These are phyloP conservation scores for Microcaecilia unicolor DNA, from an alignment of 2,797 vertebrate genomes.

Conservation along the genomic window DNA sequence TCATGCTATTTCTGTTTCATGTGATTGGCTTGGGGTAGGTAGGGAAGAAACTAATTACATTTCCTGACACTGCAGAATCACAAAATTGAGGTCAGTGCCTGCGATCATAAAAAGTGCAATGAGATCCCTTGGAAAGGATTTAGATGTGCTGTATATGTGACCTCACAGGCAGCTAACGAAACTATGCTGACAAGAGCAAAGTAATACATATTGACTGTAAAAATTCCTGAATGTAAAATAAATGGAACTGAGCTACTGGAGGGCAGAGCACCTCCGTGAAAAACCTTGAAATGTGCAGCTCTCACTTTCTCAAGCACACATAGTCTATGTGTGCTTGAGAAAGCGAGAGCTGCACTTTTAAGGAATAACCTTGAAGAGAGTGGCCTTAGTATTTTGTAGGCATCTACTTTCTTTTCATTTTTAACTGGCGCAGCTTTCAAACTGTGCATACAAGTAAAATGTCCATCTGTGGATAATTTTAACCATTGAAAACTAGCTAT, in stretches of 20 bases:
- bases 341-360: no score
- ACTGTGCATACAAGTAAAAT: no score
- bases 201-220: conserved; percentile 5
- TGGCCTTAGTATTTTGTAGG: no score
- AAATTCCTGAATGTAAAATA: conserved; percentile 16
- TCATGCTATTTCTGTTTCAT: conserved; percentile 1
- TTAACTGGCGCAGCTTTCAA: no score
- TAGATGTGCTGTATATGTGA: conserved; percentile 11
- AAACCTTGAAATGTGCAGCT: conserved; percentile 16
- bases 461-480: no score
- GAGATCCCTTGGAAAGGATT: no score
- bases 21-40: not conserved
- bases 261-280: no score
- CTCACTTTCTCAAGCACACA: no score
- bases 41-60: conserved; percentile 23
- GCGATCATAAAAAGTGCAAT: conserved; percentile 23
- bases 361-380: no score
- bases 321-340: no score
- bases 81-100: conserved; percentile 26
- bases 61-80: conserved; percentile 28
- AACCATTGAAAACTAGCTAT: no score
- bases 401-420: no score
- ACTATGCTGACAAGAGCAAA: conserved; percentile 10
- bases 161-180: conserved; percentile 9
- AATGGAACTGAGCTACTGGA: conserved; percentile 8